Evolutionary conservation across 23 tunicate species (phyloP), one percentile per base, ranked within the genome.

Genomic region (Halocynthia aurantium): DNA sequence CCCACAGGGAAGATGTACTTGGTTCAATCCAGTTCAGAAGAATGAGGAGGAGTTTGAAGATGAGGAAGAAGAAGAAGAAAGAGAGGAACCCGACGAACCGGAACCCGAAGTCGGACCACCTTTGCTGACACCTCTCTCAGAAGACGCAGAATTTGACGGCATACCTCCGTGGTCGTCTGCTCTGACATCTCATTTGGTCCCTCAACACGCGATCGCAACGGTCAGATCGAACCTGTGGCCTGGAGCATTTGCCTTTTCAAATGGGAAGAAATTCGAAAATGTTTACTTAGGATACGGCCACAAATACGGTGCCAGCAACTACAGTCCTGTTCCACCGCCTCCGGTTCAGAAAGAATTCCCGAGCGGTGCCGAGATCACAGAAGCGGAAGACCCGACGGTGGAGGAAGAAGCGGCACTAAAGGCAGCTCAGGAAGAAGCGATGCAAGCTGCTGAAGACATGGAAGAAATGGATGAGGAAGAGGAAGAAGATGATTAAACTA

Each of bases 51-150:
- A 92, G 15, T 80, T 81, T 18, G 99, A 88, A 49, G 99, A 94
- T 15, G 99, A 94, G 66, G 95, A 94, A 52, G 99, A 94, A 67
- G 99, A 94, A 62, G 99, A 94, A 57, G 95, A 88, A 70, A 72
- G 90, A 56, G 99, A 94, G 71, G 88, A 87, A 62, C 88, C 94
- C 0, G 99, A 94, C 69, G 99, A 94, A 53, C 91, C 90, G 53
- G 99, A 88, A 77, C 99, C 99, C 18, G 99, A 94, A 75, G 84
- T 81, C 6, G 99, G 99, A 7, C 99, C 99, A 54, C 89, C 95
- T 6, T 84, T 94, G 22, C 73, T 94, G 22, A 94, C 99, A 11
- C 94, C 99, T 6, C 81, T 94, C 10, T 88, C 96, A 56, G 99
- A 94, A 70, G 99, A 94, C 68, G 91, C 77, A 9, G 96, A 88